Evolutionary conservation across 2,113 vertebrate species (phyloP).

Genomic region (Casuarius casuarius): DNA sequence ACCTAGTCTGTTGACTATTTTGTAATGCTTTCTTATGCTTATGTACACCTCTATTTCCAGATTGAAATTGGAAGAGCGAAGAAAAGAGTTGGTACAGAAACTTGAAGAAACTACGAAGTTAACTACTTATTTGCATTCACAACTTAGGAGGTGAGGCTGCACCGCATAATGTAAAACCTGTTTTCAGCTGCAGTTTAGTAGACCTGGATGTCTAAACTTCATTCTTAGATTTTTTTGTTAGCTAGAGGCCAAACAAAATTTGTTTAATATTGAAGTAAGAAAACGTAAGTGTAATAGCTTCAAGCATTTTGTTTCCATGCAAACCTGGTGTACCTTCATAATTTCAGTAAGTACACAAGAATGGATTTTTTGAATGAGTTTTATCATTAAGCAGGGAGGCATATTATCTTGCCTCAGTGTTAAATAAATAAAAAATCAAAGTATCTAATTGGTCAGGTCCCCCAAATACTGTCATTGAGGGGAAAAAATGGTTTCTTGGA

Average conservation of each 20-base stretch:
- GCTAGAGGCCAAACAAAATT: neutral
- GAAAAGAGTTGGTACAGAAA: constrained; percentile 81
- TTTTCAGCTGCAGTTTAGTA: neutral
- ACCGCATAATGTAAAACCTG: neutral
- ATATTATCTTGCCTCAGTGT: neutral
- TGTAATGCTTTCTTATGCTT: neutral
- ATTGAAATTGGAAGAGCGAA: constrained; percentile 84
- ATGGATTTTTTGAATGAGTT: neutral
- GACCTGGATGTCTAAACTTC: neutral
- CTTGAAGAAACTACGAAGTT: constrained; percentile 85
- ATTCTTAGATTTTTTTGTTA: neutral
- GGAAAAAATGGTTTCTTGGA: neutral
- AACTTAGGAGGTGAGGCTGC: constrained; percentile 81
- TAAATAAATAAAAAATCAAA: neutral
- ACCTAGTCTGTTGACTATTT: neutral
- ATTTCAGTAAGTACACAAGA: neutral
- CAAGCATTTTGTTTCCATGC: neutral
- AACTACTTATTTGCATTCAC: constrained; percentile 84
- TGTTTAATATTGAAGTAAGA: neutral
- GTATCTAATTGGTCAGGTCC: neutral
- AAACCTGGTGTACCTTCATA: neutral
- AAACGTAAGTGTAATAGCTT: neutral
- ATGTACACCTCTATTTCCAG: constrained; percentile 57
- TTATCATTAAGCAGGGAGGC: neutral
- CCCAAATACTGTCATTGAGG: neutral